A percentile compares a stretch with the other conserved stretches of the same genome.
phyloP scores from a whole-genome alignment of 1,140 invertebrate species.

The Drosophila oshimai region DNA sequence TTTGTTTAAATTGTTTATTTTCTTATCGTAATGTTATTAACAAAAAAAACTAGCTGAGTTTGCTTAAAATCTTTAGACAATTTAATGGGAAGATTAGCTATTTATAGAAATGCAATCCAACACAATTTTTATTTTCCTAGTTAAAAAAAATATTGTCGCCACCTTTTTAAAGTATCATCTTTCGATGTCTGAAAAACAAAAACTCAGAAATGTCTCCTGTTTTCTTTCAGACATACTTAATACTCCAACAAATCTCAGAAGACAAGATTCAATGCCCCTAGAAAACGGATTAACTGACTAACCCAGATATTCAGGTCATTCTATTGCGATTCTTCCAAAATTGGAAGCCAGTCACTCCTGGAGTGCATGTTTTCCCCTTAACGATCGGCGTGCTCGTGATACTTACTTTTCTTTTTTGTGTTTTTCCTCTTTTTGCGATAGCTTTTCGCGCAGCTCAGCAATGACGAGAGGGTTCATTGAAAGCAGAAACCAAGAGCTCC shows the following conservation, averaged over 20 bases:
- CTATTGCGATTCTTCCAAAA: not conserved
- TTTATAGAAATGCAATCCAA: constrained; percentile 10
- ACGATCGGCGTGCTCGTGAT: constrained; percentile 51
- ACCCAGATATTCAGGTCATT: not conserved
- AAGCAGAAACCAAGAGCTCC: constrained; percentile 43
- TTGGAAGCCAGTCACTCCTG: constrained; percentile 13
- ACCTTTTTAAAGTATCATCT: too few species aligned
- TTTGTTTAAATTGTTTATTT: not conserved
- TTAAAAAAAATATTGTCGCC: too few species aligned
- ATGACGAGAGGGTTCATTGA: constrained; percentile 48
- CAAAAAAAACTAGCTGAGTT: not conserved
- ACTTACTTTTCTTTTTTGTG: constrained; percentile 4
- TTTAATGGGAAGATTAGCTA: constrained; percentile 4
- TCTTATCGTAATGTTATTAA: not conserved
- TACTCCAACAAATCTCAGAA: too few species aligned
- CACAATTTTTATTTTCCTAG: not conserved
- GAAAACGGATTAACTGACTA: not conserved
- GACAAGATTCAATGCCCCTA: too few species aligned
- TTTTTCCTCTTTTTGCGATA: constrained; percentile 26
- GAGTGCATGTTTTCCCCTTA: constrained; percentile 3
- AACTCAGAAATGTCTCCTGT: too few species aligned
- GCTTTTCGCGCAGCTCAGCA: constrained; percentile 55
- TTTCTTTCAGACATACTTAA: too few species aligned
- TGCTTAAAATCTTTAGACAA: not conserved
- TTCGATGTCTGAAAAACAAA: too few species aligned